Evolutionary conservation across 2,888 invertebrate genomes (phyloP).

Genomic region (Hipparchia sbordonii): DNA sequence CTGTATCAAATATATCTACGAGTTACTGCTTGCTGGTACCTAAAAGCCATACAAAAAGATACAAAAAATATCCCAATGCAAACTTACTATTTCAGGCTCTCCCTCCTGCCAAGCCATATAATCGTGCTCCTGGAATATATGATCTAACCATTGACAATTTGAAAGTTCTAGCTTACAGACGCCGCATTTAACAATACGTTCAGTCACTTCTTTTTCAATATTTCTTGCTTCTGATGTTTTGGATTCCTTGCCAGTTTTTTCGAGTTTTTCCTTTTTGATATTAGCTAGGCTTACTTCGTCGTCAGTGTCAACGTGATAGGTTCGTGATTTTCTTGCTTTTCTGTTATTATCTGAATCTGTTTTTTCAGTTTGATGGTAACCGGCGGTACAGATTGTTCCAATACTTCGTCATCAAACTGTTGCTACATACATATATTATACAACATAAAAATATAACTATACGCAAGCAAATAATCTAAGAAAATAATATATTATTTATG

Average conservation of each 20-base stretch:
- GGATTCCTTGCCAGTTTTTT: neutral
- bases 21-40: too few species aligned
- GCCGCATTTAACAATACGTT: slow-evolving; percentile 46
- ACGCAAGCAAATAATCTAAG: neutral
- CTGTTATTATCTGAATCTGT: neutral
- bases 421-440: neutral
- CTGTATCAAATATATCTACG: too few species aligned
- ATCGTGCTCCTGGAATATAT: slow-evolving; percentile 53
- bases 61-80: neutral
- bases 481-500: neutral
- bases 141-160: slow-evolving; percentile 50
- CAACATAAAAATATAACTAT: neutral
- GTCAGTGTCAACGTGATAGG: neutral
- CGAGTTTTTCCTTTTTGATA: neutral
- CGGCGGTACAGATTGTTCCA: neutral
- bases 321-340: neutral
- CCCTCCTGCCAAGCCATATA: slow-evolving; percentile 62
- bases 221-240: neutral
- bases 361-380: slow-evolving; percentile 19
- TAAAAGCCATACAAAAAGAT: too few species aligned
- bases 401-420: neutral
- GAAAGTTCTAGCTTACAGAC: slow-evolving; percentile 48
- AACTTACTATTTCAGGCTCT: slow-evolving; percentile 48
- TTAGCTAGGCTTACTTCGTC: neutral
- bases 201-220: neutral